Evolutionary conservation across 2,888 invertebrate species (phyloP), one percentile per base, ranked within the genome.

Genomic region (Calliphora vomitoria): DNA sequence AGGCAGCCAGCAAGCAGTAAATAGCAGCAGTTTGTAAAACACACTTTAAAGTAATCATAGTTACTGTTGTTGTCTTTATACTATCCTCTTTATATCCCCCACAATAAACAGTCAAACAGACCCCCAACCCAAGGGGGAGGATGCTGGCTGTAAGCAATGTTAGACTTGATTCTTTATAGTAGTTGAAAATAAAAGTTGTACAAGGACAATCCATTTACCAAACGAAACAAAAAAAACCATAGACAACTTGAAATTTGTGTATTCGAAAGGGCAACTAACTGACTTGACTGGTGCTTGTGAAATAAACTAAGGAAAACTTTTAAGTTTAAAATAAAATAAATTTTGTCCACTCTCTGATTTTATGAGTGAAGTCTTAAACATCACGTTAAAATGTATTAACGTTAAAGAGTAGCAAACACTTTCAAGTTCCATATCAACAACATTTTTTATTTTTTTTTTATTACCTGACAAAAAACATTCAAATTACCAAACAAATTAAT

Each of bases 401-500:
- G 55, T 55, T 55, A 20, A 55, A 35, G 38, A 64, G 64, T 64
- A 64, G 4, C 38, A 38, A 64, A 18, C 38, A 3, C 6, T 50
- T 50, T 50, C 50, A 50, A 50, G n/a, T 50, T 6, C 50, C 6
- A 44, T 50, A 50, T 13, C 50, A n/a, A 50, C n/a, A 15, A 50
- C 4, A 13, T 50, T 50, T 1, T 15, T 60, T 31, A n/a, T 50
- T 50, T 50, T 50, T 5, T 31, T 60, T 31, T 31, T 38, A 64
- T 64, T 64, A 44, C 66, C 44, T 20, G 66, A 20, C 20, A 71
- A 75, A n/a, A 58, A 75, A 60, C 11, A 2, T 75, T 75, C 8
- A 75, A 60, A 62, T 60, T 62, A 47, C 44, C 31, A 60, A 75
- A 60, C 74, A 75, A 75, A 75, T 75, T 60, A 75, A 44, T 75